Base-by-base conservation (phyloP, 2,888 invertebrate species). In the Coleophora flavipennella region DNA sequence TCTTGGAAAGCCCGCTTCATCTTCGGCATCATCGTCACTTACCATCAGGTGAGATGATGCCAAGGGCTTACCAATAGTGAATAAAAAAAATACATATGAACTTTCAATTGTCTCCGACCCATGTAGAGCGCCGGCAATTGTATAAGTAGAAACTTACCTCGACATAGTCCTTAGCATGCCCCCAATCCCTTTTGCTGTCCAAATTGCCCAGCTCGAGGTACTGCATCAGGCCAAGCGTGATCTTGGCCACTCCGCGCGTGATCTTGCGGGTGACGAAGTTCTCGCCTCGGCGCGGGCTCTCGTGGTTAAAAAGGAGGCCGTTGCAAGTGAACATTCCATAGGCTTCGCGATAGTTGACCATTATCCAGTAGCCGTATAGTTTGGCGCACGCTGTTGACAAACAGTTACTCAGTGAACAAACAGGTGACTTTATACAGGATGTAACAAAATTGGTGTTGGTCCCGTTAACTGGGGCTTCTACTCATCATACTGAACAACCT, bases 181-280 rank as follows among this genome's bases (percentile, higher is more conserved):
- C 99, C 99, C 99, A 99, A 76, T 99, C 99, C 59, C 99, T 87
- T 67, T 93, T 92, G 11, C 99, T 93, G 72, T 98, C 97, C 59
- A 99, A 80, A 71, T 97, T 97, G 12, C 99, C 99, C 42, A 99
- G 85, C 67, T 97, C 96, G 39, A 99, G 77, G 45, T 81, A 87
- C 44, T 95, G 91, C 70, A 96, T 89, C 44, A 95, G 90, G 0
- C 96, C 96, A 8, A 97, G 86, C 41, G 89, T 88, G 55, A 99
- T 99, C 86, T 99, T 99, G 8, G 99, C 97, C 13, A 99, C 98
- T 1, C 95, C 96, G 31, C 99, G 87, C 0, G 99, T 99, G 46
- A 99, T 96, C 85, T 99, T 99, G 49, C 99, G 87, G 0, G 99
- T 99, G 7, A 99, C 99, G 83, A 99, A 99, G 64, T 95, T 99